Percentiles rank a stretch among this genome's conserved stretches.
These are phyloP conservation scores for Archocentrus centrarchus DNA, from an alignment of 2,113 vertebrate species.

Conservation along the genomic window DNA sequence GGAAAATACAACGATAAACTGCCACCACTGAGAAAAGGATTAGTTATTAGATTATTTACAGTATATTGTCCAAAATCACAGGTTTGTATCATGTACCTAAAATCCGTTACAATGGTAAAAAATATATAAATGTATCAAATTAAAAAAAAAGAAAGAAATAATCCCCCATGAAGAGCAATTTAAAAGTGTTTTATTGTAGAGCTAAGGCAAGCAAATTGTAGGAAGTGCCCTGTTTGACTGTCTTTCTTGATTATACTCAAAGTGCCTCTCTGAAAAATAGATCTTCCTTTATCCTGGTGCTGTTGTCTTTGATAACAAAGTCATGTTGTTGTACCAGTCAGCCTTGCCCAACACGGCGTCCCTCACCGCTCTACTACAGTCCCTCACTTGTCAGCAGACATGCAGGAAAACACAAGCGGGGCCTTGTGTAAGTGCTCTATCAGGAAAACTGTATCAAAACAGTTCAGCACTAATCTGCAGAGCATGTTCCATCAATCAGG, in stretches of 20 bases:
- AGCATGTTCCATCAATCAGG: constrained; percentile 57
- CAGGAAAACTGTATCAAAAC: constrained; percentile 54
- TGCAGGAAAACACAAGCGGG: constrained; percentile 60
- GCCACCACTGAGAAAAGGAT: too few species aligned
- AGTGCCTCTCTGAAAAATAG: not conserved
- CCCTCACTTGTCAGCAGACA: constrained; percentile 64
- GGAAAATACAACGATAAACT: too few species aligned
- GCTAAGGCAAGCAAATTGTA: not conserved
- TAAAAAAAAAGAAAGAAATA: too few species aligned
- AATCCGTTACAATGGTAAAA: too few species aligned
- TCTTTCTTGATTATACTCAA: not conserved
- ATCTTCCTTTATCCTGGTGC: not conserved
- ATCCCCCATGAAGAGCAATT: too few species aligned
- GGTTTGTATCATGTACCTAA: not conserved
- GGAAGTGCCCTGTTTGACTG: not conserved
- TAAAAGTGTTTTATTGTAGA: not conserved
- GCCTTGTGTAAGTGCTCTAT: constrained; percentile 50
- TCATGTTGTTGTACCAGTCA: constrained; percentile 47
- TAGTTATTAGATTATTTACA: too few species aligned
- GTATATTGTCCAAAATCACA: too few species aligned
- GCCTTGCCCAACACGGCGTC: constrained; percentile 48
- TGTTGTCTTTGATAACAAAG: constrained; percentile 64
- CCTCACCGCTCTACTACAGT: constrained; percentile 29
- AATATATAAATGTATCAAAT: too few species aligned
- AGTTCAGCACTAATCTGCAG: constrained; percentile 47